These are phyloP conservation scores for Canis aureus DNA, from an alignment of 2,113 vertebrate genomes.

Conservation along the genomic window DNA sequence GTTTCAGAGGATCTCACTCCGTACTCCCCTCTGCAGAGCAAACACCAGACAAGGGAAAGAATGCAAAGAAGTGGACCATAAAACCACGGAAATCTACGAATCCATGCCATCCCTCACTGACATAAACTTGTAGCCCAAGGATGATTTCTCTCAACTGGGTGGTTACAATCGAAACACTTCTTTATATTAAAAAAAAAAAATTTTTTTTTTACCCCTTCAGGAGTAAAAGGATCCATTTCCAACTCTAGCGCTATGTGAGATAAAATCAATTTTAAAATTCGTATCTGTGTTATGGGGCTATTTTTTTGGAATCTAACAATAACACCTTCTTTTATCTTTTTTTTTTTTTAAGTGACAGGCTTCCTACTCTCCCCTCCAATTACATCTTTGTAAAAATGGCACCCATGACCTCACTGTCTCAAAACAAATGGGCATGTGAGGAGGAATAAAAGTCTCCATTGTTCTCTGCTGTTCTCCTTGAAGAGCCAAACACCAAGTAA, in stretches of 20 bases:
- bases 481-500: conserved; percentile 66
- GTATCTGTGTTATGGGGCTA: not conserved
- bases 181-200: rapidly evolving
- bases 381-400: not conserved
- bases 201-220: not conserved
- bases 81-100: not conserved
- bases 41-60: conserved; percentile 10
- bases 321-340: not conserved
- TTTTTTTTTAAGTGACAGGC: not conserved
- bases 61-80: not conserved
- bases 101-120: not conserved
- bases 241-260: rapidly evolving
- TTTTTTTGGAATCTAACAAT: not conserved
- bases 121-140: not conserved
- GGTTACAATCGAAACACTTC: not conserved
- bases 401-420: not conserved
- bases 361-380: not conserved
- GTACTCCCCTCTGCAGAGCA: conserved; percentile 12
- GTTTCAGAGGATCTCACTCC: conserved; percentile 41
- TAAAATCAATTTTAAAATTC: not conserved
- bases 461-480: not conserved
- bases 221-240: not conserved
- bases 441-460: not conserved
- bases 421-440: not conserved
- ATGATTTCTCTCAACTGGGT: not conserved